phyloP scores from a whole-genome alignment of 2,797 vertebrate species.

The Muscicapa comitata region DNA sequence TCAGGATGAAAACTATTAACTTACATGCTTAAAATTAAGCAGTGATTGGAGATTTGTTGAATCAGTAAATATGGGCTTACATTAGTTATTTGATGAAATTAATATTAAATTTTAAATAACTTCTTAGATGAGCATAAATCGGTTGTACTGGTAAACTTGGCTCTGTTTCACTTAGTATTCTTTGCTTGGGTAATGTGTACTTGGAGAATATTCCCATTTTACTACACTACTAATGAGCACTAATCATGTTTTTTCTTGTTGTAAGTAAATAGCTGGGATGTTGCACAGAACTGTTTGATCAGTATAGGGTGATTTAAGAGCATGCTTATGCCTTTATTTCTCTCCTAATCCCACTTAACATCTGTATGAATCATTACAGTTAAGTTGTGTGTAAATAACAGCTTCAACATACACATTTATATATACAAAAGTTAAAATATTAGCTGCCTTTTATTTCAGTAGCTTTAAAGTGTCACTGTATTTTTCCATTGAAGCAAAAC shows the following conservation, averaged over 20 bases:
- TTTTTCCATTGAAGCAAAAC: slow-evolving; percentile 36
- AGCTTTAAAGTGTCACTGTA: slow-evolving; percentile 17
- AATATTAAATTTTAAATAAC: not conserved
- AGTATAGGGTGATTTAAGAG: slow-evolving; percentile 41
- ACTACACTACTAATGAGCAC: slow-evolving; percentile 13
- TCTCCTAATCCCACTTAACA: slow-evolving; percentile 58
- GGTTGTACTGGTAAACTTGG: not conserved
- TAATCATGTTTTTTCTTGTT: slow-evolving; percentile 68
- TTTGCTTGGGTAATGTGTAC: slow-evolving; percentile 24
- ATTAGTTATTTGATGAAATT: slow-evolving; percentile 14
- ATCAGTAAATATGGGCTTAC: not conserved
- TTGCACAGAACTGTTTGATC: slow-evolving; percentile 51
- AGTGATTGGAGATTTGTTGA: not conserved
- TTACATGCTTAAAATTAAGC: not conserved
- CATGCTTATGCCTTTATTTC: slow-evolving; percentile 46
- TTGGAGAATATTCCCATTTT: slow-evolving; percentile 62
- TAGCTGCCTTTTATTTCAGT: not conserved
- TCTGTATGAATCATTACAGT: slow-evolving; percentile 56
- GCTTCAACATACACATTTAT: not conserved
- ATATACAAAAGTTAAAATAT: not conserved
- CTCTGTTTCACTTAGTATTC: slow-evolving; percentile 7
- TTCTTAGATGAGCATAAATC: slow-evolving; percentile 16
- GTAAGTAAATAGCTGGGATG: slow-evolving; percentile 42
- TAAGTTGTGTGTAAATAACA: slow-evolving; percentile 40
- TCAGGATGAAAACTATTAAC: not conserved